Evolutionary conservation across 2,888 invertebrate species (phyloP).

Genomic region (Hypercompe scribonia): DNA sequence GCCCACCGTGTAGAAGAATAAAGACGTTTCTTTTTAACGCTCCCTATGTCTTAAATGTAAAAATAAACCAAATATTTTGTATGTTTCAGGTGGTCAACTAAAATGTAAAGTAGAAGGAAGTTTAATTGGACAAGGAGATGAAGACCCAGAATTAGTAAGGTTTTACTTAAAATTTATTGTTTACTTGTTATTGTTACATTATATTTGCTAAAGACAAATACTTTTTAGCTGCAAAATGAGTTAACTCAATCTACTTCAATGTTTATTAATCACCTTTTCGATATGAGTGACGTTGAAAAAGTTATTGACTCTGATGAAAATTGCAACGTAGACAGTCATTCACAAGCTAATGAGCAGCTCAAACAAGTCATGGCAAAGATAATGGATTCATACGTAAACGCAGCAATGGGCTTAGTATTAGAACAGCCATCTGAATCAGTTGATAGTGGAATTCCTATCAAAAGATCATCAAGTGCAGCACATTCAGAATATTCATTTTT

Average conservation of each 20-base stretch:
- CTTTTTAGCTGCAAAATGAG: constrained; percentile 60
- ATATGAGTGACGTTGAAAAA: constrained; percentile 76
- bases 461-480: constrained; percentile 49
- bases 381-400: constrained; percentile 65
- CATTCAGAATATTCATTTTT: constrained; percentile 69
- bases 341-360: constrained; percentile 54
- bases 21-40: too few species aligned
- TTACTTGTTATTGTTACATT: constrained; percentile 13
- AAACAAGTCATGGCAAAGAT: constrained; percentile 63
- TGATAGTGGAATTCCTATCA: constrained; percentile 34
- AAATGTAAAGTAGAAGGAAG: constrained; percentile 53
- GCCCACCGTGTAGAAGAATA: too few species aligned
- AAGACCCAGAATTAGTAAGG: constrained; percentile 67
- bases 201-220: not conserved
- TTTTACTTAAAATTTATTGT: not conserved
- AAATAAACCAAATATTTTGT: not conserved
- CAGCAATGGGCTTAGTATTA: constrained; percentile 56
- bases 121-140: constrained; percentile 80
- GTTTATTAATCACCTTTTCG: constrained; percentile 76
- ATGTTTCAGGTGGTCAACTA: constrained; percentile 52
- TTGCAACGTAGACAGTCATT: constrained; percentile 45
- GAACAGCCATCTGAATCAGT: constrained; percentile 43
- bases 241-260: constrained; percentile 70
- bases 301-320: constrained; percentile 55
- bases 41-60: too few species aligned